Conservation (phyloP, 2,113 vertebrate genomes). For the Tragelaphus strepsiceros region DNA sequence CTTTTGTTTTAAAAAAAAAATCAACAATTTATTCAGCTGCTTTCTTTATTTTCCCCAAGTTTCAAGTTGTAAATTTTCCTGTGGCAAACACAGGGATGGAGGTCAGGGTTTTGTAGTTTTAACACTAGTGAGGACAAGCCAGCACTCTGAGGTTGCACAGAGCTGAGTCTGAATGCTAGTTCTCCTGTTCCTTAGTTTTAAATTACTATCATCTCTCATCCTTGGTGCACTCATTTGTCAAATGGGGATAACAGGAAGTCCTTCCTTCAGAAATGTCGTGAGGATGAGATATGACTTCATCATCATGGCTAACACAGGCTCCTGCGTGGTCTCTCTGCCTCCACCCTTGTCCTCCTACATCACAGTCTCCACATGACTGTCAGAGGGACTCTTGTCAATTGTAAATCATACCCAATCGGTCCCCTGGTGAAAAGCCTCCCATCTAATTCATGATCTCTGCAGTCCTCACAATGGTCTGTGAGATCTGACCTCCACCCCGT, state of each 20-base stretch:
- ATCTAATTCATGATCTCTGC: neutral
- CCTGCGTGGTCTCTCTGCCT: neutral
- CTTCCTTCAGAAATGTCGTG: neutral
- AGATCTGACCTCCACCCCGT: neutral
- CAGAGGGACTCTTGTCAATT: neutral
- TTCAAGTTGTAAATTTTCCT: neutral
- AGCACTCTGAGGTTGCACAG: neutral
- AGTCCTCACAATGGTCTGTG: neutral
- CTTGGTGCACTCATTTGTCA: neutral
- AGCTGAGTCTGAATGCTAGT: neutral
- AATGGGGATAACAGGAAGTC: neutral
- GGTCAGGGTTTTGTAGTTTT: neutral
- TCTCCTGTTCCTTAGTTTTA: neutral
- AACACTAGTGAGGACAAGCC: neutral
- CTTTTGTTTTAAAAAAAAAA: neutral
- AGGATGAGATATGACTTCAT: neutral
- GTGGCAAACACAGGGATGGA: neutral
- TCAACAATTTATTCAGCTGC: neutral
- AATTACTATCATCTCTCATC: neutral
- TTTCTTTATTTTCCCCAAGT: neutral
- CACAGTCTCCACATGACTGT: neutral
- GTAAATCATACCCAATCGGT: neutral
- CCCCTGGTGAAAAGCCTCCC: neutral
- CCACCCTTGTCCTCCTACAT: neutral
- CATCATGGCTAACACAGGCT: neutral